Evolutionary conservation across 2,113 vertebrate genomes (phyloP), one percentile per base, ranked within the genome.

Genomic region (Okapia johnstoni): DNA sequence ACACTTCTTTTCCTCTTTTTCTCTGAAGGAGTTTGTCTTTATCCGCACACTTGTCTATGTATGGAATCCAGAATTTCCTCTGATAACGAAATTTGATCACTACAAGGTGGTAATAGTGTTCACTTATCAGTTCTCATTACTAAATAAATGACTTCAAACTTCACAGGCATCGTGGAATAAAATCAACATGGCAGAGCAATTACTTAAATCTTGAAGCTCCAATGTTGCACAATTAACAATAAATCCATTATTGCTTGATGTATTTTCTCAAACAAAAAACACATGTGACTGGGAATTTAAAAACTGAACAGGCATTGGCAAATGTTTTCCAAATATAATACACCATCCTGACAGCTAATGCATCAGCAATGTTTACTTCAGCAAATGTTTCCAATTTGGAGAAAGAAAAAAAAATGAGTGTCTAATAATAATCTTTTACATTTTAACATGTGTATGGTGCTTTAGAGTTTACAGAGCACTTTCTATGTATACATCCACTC

Each of bases 331-430:
- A 97, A 98, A 97, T 97, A 98, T 98, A 96, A 97, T 97, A 96
- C 97, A 95, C 95, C 93, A 96, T 96, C 90, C 86, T 97, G 97
- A 98, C 97, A 98, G 97, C 97, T 96, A 98, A 98, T 96, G 98
- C 90, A 98, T 98, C 97, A 97, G 93, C 88, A 80, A 76, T 96
- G 97, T 98, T 97, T 98, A 97, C 94, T 98, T 97, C 93, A 89
- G 90, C 98, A 95, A 98, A 97, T 98, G 98, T 98, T 98, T 98
- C 96, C 96, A 98, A 97, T 98, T 98, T 97, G 70, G 85, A 96
- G 92, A 83, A 58, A 88, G 84, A 46, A 89, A 46, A 89, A 96
- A 91, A 97, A 97, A 89, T 36, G 92, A 96, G 66, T 12, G 76
- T 95, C 97, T 96, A 97, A 96, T 98, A 98, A 95, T 93, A 95